Evolutionary conservation across 2,888 invertebrate species (phyloP).

Genomic region (Hermaeophaga mercurialis): DNA sequence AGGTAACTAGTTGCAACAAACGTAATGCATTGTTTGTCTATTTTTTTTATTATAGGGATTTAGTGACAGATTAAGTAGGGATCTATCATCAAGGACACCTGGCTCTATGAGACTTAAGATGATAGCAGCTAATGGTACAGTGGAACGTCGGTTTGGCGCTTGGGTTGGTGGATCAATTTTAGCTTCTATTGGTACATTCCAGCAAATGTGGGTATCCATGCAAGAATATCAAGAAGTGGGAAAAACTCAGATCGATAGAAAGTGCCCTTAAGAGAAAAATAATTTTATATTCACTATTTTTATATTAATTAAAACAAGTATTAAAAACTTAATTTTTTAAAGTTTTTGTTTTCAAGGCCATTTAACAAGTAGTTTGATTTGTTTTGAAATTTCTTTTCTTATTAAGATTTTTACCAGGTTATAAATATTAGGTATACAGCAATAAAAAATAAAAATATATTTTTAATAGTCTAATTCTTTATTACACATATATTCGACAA

Average conservation of each 20-base stretch:
- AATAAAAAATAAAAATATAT: too few species aligned
- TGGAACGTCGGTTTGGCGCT: constrained; percentile 92
- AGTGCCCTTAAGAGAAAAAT: constrained; percentile 72
- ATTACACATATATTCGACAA: constrained; percentile 19
- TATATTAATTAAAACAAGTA: constrained; percentile 5
- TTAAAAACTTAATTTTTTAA: too few species aligned
- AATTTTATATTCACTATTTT: constrained; percentile 10
- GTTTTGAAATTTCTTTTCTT: too few species aligned
- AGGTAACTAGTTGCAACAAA: too few species aligned
- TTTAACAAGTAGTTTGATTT: too few species aligned
- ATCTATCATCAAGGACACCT: constrained; percentile 85
- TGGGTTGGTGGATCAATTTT: constrained; percentile 99
- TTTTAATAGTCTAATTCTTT: constrained; percentile 8
- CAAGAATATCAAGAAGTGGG: constrained; percentile 99
- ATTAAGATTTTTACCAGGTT: too few species aligned
- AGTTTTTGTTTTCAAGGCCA: too few species aligned
- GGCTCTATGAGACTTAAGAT: constrained; percentile 93
- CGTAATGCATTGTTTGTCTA: too few species aligned
- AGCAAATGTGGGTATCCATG: constrained; percentile 99
- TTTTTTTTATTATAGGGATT: constrained; percentile 74
- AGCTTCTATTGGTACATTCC: constrained; percentile 98
- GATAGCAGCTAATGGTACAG: constrained; percentile 87
- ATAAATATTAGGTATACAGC: too few species aligned
- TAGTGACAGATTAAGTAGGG: constrained; percentile 88
- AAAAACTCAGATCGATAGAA: constrained; percentile 94